phyloP scores from a whole-genome alignment of 1,140 invertebrate species.

The Dendroctonus ponderosae region DNA sequence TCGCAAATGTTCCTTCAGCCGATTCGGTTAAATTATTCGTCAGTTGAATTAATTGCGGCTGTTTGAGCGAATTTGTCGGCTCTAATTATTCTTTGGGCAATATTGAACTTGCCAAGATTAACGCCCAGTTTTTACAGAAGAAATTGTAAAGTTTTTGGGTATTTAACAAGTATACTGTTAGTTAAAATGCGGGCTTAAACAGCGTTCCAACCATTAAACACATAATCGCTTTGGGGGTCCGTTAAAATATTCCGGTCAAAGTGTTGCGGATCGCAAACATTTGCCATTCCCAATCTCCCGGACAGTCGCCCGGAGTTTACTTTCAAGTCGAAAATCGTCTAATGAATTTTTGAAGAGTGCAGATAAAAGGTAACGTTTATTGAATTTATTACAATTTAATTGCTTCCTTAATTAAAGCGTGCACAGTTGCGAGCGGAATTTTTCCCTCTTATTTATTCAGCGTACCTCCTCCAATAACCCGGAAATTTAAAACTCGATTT shows the following conservation, averaged over 20 bases:
- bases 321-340: slow-evolving; percentile 22
- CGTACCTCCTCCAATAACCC: neutral
- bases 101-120: too few species aligned
- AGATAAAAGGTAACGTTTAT: slow-evolving; percentile 18
- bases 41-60: too few species aligned
- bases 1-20: too few species aligned
- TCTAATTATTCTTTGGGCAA: too few species aligned
- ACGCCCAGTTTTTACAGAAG: too few species aligned
- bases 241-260: slow-evolving; percentile 22
- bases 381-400: slow-evolving; percentile 28
- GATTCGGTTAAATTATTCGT: too few species aligned
- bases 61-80: too few species aligned
- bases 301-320: slow-evolving; percentile 3
- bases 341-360: slow-evolving; percentile 24
- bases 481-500: neutral
- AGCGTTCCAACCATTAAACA: too few species aligned
- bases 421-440: slow-evolving; percentile 12
- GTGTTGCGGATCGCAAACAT: slow-evolving; percentile 18
- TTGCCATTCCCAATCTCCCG: slow-evolving; percentile 7
- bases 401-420: slow-evolving; percentile 21
- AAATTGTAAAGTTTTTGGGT: too few species aligned
- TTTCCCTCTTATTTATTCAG: slow-evolving; percentile 14
- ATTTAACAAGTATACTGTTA: too few species aligned
- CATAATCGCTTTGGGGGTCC: neutral
- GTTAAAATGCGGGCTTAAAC: too few species aligned